phyloP scores from a whole-genome alignment of 1,140 invertebrate species.

The Acyrthosiphon pisum region DNA sequence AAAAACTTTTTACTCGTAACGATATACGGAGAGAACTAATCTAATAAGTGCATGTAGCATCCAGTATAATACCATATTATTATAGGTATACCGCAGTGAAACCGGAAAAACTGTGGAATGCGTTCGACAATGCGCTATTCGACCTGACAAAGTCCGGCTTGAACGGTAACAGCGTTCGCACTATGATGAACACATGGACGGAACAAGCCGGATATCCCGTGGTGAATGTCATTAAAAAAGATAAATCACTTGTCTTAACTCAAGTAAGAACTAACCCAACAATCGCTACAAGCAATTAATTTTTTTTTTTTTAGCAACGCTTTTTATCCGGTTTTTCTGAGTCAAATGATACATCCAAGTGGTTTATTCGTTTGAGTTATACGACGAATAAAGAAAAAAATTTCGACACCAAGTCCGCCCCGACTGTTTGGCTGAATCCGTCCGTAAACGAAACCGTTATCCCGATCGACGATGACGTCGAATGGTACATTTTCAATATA shows the following conservation, averaged over 20 bases:
- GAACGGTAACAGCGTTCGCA: constrained; percentile 18
- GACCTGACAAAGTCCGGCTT: background rate
- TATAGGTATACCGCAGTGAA: background rate
- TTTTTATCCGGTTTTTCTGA: background rate
- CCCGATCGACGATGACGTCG: constrained; percentile 61
- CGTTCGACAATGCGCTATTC: constrained; percentile 27
- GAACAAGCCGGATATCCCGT: constrained; percentile 68
- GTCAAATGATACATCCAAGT: background rate
- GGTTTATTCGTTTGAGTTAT: constrained; percentile 13
- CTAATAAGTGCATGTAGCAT: background rate
- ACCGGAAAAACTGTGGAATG: constrained; percentile 23
- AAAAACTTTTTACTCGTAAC: background rate
- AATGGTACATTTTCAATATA: constrained; percentile 76
- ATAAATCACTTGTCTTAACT: constrained; percentile 64
- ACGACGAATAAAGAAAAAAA: background rate
- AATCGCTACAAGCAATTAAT: background rate
- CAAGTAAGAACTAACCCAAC: constrained; percentile 64
- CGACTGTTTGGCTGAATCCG: background rate
- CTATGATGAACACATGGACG: constrained; percentile 65
- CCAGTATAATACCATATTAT: background rate
- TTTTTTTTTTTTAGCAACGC: constrained; percentile 9
- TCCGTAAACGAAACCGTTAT: background rate
- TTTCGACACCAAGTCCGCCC: background rate
- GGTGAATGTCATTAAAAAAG: constrained; percentile 64
- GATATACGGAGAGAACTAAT: background rate